Percentiles rank a stretch among this genome's conserved stretches.
Evolutionary conservation across 2,888 invertebrate genomes (phyloP).

Genomic region (Palloptera scutellata): DNA sequence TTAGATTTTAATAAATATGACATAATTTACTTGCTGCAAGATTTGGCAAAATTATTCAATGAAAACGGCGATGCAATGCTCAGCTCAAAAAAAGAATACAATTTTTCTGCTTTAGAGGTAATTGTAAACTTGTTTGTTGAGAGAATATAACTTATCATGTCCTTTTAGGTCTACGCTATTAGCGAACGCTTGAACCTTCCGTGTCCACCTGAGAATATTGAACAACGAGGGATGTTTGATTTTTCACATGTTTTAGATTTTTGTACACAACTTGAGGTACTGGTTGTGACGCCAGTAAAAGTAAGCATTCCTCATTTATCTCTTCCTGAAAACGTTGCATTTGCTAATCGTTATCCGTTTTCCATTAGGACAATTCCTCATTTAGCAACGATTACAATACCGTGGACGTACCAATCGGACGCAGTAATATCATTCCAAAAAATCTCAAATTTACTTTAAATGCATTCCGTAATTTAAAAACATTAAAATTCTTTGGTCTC

Average conservation of each 20-base stretch:
- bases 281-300: conserved; percentile 61
- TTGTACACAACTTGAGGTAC: conserved; percentile 75
- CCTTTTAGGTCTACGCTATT: conserved; percentile 80
- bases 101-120: conserved; percentile 83
- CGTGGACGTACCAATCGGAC: conserved; percentile 70
- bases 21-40: conserved; percentile 81
- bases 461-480: conserved; percentile 81
- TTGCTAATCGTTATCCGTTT: background rate
- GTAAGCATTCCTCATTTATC: background rate
- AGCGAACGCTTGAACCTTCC: conserved; percentile 87
- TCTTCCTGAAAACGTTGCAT: too few species aligned
- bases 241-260: conserved; percentile 92
- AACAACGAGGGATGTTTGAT: conserved; percentile 83
- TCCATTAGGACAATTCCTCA: conserved; percentile 21
- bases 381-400: conserved; percentile 55
- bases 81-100: conserved; percentile 70
- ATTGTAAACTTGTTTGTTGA: background rate
- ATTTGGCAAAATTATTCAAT: conserved; percentile 80
- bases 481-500: conserved; percentile 75
- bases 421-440: conserved; percentile 86
- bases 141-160: too few species aligned
- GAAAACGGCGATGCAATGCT: conserved; percentile 75
- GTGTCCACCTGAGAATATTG: conserved; percentile 79
- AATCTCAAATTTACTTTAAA: conserved; percentile 81
- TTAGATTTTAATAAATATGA: conserved; percentile 90